These are phyloP conservation scores for Leptopilina syphax DNA, from an alignment of 2,888 invertebrate genomes.

Conservation along the genomic window DNA sequence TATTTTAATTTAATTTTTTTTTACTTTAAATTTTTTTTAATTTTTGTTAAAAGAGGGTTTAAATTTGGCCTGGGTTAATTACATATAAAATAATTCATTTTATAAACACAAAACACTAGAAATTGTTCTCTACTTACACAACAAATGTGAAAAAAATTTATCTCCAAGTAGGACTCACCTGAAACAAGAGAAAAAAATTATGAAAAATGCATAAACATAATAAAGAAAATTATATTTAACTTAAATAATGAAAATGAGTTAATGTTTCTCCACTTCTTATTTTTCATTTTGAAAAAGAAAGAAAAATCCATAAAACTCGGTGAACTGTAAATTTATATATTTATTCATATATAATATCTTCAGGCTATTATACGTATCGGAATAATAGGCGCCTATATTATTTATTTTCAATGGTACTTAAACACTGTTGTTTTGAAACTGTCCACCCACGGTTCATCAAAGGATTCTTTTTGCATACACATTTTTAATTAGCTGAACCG, in stretches of 20 bases:
- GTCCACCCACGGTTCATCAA: slow-evolving; percentile 55
- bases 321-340: slow-evolving; percentile 31
- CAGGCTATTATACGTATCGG: slow-evolving; percentile 15
- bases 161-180: neutral
- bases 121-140: neutral
- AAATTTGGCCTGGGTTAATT: too few species aligned
- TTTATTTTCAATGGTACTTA: slow-evolving; percentile 25
- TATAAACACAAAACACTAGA: too few species aligned
- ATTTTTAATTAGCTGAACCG: too few species aligned
- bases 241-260: neutral
- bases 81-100: too few species aligned
- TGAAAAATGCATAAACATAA: neutral
- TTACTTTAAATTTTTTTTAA: too few species aligned
- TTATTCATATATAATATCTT: slow-evolving; percentile 24
- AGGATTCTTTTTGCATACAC: slow-evolving; percentile 28
- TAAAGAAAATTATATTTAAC: too few species aligned
- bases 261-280: neutral
- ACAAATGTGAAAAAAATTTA: neutral
- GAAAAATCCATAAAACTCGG: neutral
- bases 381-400: slow-evolving; percentile 30
- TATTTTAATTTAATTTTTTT: too few species aligned
- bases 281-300: neutral
- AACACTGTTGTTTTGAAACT: slow-evolving; percentile 55
- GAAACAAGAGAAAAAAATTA: slow-evolving; percentile 1
- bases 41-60: too few species aligned